Evolutionary conservation across 2,113 vertebrate species (phyloP).

Genomic region (Gymnocephalus cernua): DNA sequence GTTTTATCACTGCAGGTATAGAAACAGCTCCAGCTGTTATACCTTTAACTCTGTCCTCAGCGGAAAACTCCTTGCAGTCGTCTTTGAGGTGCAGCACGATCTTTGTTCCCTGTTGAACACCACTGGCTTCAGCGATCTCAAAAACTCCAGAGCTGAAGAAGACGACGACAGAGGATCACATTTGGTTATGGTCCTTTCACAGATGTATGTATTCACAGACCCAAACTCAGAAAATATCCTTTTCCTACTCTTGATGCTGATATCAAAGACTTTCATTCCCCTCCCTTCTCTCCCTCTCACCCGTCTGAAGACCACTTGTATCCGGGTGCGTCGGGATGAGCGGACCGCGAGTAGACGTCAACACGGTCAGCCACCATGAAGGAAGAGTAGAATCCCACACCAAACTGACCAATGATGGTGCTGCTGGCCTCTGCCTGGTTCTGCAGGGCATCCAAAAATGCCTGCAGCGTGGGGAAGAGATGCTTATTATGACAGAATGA

Average conservation of each 20-base stretch:
- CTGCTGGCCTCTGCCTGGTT: slow-evolving; percentile 90
- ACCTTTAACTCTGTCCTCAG: slow-evolving; percentile 94
- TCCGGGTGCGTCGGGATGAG: slow-evolving; percentile 80
- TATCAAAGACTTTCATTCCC: neutral
- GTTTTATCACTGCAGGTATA: neutral
- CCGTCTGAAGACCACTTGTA: slow-evolving; percentile 97
- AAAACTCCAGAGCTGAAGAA: slow-evolving; percentile 91
- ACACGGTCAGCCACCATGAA: slow-evolving; percentile 96
- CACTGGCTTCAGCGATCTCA: slow-evolving; percentile 92
- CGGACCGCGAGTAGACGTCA: slow-evolving; percentile 91
- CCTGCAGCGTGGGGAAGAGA: slow-evolving; percentile 77
- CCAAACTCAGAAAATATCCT: neutral
- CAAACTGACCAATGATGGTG: slow-evolving; percentile 97
- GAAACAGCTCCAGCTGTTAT: neutral
- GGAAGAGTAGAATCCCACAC: slow-evolving; percentile 97
- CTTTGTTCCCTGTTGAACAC: slow-evolving; percentile 94
- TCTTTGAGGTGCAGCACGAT: slow-evolving; percentile 94
- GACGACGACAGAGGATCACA: neutral
- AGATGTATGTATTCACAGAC: neutral
- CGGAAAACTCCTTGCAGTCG: slow-evolving; percentile 94
- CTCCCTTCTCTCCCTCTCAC: slow-evolving; percentile 73
- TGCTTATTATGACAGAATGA: neutral
- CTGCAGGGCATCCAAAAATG: slow-evolving; percentile 92
- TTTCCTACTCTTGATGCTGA: neutral
- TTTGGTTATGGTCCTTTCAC: neutral